Evolutionary conservation across 2,888 invertebrate genomes (phyloP).

Genomic region (Thelaira solivaga): DNA sequence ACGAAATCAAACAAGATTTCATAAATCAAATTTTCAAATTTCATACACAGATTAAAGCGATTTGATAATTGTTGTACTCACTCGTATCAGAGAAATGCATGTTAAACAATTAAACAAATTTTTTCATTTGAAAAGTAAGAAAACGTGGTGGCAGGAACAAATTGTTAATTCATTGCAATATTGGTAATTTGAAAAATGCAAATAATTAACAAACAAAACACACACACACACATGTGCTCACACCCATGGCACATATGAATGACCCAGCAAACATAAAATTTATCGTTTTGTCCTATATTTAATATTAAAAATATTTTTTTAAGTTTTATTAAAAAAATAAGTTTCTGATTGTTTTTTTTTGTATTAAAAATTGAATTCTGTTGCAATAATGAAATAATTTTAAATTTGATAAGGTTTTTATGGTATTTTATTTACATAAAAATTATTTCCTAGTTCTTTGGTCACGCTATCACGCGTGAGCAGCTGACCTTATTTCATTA

Average conservation of each 20-base stretch:
- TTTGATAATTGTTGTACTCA: slow-evolving; percentile 49
- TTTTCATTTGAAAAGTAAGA: slow-evolving; percentile 17
- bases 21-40: slow-evolving; percentile 14
- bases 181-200: slow-evolving; percentile 61
- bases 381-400: no score
- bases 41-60: slow-evolving; percentile 8
- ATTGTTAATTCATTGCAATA: slow-evolving; percentile 62
- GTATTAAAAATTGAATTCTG: no score
- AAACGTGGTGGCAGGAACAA: slow-evolving; percentile 61
- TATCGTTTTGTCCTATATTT: no score
- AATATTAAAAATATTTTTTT: no score
- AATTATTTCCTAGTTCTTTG: no score
- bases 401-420: no score
- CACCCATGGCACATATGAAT: neutral
- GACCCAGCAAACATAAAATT: no score
- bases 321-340: no score
- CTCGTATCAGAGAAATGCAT: slow-evolving; percentile 47
- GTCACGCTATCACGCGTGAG: no score
- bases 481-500: no score
- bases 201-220: slow-evolving; percentile 58
- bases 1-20: slow-evolving; percentile 5
- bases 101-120: slow-evolving; percentile 53
- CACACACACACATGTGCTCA: neutral
- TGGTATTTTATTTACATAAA: no score
- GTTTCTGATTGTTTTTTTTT: no score